A percentile compares a stretch with the other conserved stretches of the same genome.
These are phyloP conservation scores for Lamproptera curius DNA, from an alignment of 2,888 invertebrate genomes.

Conservation along the genomic window DNA sequence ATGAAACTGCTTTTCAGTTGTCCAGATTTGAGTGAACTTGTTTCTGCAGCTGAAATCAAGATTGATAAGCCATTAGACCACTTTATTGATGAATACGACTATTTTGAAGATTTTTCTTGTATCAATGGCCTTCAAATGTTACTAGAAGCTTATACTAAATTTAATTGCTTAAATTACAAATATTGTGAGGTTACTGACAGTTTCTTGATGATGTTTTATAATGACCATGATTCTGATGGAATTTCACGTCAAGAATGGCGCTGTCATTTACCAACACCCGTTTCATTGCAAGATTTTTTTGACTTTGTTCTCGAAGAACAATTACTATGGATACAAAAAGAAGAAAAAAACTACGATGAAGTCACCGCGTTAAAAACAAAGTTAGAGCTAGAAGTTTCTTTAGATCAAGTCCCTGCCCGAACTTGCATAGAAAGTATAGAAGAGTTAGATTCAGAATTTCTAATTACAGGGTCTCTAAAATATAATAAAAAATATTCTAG, in stretches of 20 bases:
- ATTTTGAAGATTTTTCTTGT: conserved; percentile 61
- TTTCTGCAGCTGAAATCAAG: conserved; percentile 61
- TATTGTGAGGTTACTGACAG: conserved; percentile 67
- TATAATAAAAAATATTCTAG: conserved; percentile 41
- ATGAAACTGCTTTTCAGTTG: conserved; percentile 58
- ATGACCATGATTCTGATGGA: conserved; percentile 58
- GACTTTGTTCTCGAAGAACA: conserved; percentile 71
- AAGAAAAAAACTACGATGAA: conserved; percentile 57
- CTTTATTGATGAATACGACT: conserved; percentile 61
- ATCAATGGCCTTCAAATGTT: conserved; percentile 52
- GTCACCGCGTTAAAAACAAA: conserved; percentile 34
- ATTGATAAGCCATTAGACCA: conserved; percentile 46
- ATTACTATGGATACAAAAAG: conserved; percentile 65
- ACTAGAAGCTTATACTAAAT: conserved; percentile 54
- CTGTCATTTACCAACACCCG: conserved; percentile 64
- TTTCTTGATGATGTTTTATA: conserved; percentile 62
- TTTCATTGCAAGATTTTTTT: conserved; percentile 75
- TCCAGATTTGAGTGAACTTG: conserved; percentile 64
- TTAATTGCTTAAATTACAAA: conserved; percentile 66
- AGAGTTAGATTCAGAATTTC: conserved; percentile 44
- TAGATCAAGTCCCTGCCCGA: conserved; percentile 12
- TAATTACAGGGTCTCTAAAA: conserved; percentile 68
- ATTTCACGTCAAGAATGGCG: conserved; percentile 65
- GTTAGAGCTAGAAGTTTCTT: conserved; percentile 39
- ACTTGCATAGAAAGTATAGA: conserved; percentile 31